Conservation (phyloP, 2,113 vertebrate genomes). For the Thunnus maccoyii region DNA sequence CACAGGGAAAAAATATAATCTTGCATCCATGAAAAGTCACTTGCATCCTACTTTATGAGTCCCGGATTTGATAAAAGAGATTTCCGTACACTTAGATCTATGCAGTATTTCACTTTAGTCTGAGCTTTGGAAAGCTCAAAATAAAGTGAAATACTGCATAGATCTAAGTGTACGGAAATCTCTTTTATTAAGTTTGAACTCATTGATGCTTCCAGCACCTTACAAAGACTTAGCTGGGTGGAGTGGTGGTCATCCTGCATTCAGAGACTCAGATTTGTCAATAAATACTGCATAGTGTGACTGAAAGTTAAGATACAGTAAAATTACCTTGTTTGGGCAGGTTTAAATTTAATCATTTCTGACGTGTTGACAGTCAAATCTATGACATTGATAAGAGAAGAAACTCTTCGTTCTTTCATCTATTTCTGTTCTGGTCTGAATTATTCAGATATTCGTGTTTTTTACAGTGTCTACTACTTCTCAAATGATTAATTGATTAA, state of each 20-base stretch:
- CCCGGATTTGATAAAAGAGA: background rate
- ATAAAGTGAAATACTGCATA: too few species aligned
- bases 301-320: background rate
- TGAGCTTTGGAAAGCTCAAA: too few species aligned
- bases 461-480: background rate
- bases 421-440: constrained; percentile 15
- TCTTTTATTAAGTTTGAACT: too few species aligned
- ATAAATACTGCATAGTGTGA: background rate
- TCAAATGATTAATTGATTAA: background rate
- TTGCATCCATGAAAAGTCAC: background rate
- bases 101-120: too few species aligned
- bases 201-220: too few species aligned
- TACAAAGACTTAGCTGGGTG: too few species aligned
- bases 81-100: too few species aligned
- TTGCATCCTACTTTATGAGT: background rate
- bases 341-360: background rate
- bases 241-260: too few species aligned
- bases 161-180: too few species aligned
- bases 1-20: background rate
- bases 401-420: constrained; percentile 3
- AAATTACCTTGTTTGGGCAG: too few species aligned
- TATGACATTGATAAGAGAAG: constrained; percentile 4
- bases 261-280: background rate
- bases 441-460: constrained; percentile 20
- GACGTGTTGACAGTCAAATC: constrained; percentile 15